These are phyloP conservation scores for Caenorhabditis brenneri DNA, from an alignment of 1,140 invertebrate genomes.

Conservation along the genomic window DNA sequence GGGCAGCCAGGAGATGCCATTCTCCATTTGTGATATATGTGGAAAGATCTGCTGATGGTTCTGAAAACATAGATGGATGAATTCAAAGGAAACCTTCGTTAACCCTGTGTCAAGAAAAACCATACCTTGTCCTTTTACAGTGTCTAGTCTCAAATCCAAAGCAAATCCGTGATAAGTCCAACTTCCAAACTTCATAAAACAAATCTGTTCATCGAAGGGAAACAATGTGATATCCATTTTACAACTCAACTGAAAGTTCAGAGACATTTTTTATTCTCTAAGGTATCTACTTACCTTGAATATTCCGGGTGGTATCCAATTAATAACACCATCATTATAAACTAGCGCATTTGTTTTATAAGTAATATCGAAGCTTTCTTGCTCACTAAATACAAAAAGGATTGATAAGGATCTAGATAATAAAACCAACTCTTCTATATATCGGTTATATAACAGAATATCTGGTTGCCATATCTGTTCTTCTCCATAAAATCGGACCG, in stretches of 20 bases:
- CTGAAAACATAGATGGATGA: not conserved
- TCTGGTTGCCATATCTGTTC: slow-evolving; percentile 97
- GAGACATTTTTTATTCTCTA: not conserved
- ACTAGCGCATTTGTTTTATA: slow-evolving; percentile 58
- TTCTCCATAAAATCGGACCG: slow-evolving; percentile 91
- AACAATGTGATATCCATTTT: slow-evolving; percentile 77
- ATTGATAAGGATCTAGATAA: not conserved
- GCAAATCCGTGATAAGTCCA: slow-evolving; percentile 93
- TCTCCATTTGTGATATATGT: slow-evolving; percentile 95
- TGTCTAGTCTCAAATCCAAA: slow-evolving; percentile 80
- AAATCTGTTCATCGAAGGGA: slow-evolving; percentile 92
- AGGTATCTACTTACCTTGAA: slow-evolving; percentile 53
- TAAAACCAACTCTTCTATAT: slow-evolving; percentile 58
- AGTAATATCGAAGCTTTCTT: slow-evolving; percentile 74
- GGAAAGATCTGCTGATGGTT: slow-evolving; percentile 79
- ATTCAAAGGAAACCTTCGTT: no score
- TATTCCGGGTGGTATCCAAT: slow-evolving; percentile 61
- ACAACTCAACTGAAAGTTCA: not conserved
- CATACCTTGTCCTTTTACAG: slow-evolving; percentile 51
- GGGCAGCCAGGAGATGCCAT: slow-evolving; percentile 77
- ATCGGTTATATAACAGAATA: slow-evolving; percentile 99
- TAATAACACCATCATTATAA: slow-evolving; percentile 55
- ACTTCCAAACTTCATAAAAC: slow-evolving; percentile 81
- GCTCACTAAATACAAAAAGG: slow-evolving; percentile 78
- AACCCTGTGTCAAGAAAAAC: not conserved